Evolutionary conservation across 2,113 vertebrate genomes (phyloP).

Genomic region (Actinemys pallida): DNA sequence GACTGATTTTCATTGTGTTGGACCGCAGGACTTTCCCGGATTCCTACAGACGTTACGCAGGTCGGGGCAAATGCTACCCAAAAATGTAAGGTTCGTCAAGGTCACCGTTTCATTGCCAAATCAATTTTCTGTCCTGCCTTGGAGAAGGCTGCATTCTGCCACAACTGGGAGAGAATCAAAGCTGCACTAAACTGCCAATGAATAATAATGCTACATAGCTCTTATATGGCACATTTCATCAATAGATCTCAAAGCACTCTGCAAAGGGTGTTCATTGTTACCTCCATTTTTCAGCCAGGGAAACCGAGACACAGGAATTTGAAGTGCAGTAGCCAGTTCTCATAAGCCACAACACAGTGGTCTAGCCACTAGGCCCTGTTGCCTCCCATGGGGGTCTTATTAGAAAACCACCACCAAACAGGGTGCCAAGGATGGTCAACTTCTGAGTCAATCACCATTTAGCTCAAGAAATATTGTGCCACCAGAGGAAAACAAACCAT

Average conservation of each 20-base stretch:
- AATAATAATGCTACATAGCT: background rate
- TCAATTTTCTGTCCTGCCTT: background rate
- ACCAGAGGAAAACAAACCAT: background rate
- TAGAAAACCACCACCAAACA: background rate
- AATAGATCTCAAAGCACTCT: background rate
- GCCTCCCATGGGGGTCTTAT: background rate
- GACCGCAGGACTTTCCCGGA: background rate
- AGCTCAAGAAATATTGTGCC: background rate
- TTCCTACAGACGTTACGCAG: background rate
- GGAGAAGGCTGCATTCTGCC: background rate
- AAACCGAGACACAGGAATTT: background rate
- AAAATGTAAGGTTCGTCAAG: background rate
- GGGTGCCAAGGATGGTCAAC: rapidly evolving
- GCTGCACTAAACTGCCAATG: rapidly evolving
- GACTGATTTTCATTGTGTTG: slow-evolving; percentile 36
- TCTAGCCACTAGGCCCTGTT: background rate
- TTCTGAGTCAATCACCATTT: background rate
- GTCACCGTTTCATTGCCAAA: background rate
- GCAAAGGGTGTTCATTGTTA: background rate
- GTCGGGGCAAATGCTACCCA: background rate
- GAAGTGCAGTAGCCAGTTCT: background rate
- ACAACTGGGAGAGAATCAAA: background rate
- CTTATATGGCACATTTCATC: background rate
- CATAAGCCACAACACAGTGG: background rate
- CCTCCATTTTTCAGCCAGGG: background rate